A percentile compares a stretch with the other conserved stretches of the same genome.
Conservation (phyloP, 92 coral and sea anemone genomes). For the Muricea muricata region DNA sequence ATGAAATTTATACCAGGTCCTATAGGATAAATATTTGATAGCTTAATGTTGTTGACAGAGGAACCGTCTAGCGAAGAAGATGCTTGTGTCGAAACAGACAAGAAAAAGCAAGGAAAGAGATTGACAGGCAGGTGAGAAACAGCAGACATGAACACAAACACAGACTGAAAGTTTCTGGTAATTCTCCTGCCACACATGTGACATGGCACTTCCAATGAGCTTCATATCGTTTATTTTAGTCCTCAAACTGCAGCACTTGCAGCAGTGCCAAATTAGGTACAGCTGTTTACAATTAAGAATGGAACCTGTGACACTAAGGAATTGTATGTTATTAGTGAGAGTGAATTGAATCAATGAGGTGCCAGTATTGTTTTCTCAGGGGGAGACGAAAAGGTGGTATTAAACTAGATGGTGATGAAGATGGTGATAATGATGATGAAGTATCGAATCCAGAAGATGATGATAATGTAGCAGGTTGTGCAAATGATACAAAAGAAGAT, state of each 20-base stretch:
- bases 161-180: not conserved
- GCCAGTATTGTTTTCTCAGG: not conserved
- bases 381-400: slow-evolving; percentile 42
- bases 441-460: slow-evolving; percentile 43
- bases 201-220: too few species aligned
- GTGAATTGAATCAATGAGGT: too few species aligned
- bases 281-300: too few species aligned
- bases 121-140: slow-evolving; percentile 3
- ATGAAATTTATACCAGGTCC: too few species aligned
- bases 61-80: slow-evolving; percentile 39
- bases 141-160: not conserved
- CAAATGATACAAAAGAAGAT: slow-evolving; percentile 54
- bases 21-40: too few species aligned
- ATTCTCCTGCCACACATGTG: too few species aligned
- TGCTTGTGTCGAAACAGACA: slow-evolving; percentile 13
- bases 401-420: slow-evolving; percentile 28
- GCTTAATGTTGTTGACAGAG: not conserved
- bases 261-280: too few species aligned
- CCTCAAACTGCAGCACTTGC: too few species aligned
- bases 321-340: too few species aligned
- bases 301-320: too few species aligned
- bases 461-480: not conserved
- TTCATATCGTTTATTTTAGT: too few species aligned
- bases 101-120: not conserved
- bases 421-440: not conserved